phyloP scores from a whole-genome alignment of 1,140 invertebrate genomes.

The Oncopeltus fasciatus region DNA sequence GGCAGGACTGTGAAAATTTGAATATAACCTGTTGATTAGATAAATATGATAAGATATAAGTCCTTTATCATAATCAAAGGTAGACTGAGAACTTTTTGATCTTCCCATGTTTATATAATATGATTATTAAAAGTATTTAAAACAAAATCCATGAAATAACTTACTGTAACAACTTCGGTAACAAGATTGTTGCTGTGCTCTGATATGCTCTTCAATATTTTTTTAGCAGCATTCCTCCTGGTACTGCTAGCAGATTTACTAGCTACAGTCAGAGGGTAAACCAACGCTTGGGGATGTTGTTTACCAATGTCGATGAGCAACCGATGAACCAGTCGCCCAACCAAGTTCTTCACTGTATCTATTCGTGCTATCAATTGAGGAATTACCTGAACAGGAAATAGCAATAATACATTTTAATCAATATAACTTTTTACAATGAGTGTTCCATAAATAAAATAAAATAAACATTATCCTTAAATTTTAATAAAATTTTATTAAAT shows the following conservation, averaged over 20 bases:
- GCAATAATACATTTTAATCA: no score
- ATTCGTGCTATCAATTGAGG: slow-evolving; percentile 96
- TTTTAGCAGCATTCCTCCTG: slow-evolving; percentile 80
- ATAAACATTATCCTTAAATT: no score
- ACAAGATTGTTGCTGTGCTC: slow-evolving; percentile 86
- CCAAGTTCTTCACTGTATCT: slow-evolving; percentile 76
- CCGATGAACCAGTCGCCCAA: slow-evolving; percentile 81
- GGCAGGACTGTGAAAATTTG: no score
- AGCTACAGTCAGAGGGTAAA: slow-evolving; percentile 94
- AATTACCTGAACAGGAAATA: slow-evolving; percentile 92
- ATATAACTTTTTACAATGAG: no score
- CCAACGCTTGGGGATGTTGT: slow-evolving; percentile 76
- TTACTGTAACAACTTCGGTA: slow-evolving; percentile 45
- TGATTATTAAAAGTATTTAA: no score
- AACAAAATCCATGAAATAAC: slow-evolving; percentile 14
- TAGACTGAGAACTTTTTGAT: no score
- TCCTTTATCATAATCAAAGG: no score
- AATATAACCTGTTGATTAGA: no score
- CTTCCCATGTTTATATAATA: no score
- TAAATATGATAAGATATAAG: no score
- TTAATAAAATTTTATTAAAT: no score
- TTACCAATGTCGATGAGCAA: slow-evolving; percentile 89
- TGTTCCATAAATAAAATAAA: no score
- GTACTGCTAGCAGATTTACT: slow-evolving; percentile 83
- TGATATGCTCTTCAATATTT: slow-evolving; percentile 88